Evolutionary conservation across 2,113 vertebrate genomes (phyloP).

Genomic region (Hoplias malabaricus): DNA sequence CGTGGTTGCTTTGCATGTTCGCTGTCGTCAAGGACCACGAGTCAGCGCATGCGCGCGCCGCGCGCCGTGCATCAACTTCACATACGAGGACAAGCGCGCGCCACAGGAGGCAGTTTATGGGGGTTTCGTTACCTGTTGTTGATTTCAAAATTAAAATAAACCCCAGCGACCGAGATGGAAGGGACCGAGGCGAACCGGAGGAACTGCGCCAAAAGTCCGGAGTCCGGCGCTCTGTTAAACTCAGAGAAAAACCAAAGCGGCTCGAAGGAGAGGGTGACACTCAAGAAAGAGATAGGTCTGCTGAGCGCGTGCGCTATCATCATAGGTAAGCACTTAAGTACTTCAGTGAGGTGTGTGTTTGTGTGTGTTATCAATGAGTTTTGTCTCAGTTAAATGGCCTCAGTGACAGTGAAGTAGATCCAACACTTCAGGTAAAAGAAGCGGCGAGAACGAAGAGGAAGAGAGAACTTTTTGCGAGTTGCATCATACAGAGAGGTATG

Average conservation of each 20-base stretch:
- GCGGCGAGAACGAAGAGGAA: not conserved
- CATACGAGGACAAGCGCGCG: conserved; percentile 52
- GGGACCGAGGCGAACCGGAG: conserved; percentile 61
- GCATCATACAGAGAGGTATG: no score
- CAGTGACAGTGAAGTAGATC: not conserved
- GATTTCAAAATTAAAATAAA: not conserved
- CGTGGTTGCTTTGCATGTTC: not conserved
- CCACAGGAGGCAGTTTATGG: conserved; percentile 32
- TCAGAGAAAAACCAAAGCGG: conserved; percentile 56
- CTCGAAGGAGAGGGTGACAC: conserved; percentile 73
- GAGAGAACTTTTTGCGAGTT: not conserved
- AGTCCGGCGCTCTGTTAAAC: conserved; percentile 58
- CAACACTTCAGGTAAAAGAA: not conserved
- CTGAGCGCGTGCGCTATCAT: conserved; percentile 89
- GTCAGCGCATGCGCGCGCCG: conserved; percentile 56
- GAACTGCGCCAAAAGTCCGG: conserved; percentile 50
- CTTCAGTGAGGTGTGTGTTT: not conserved
- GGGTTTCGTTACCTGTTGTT: not conserved
- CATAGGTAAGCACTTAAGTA: conserved; percentile 74
- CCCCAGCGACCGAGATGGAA: conserved; percentile 60
- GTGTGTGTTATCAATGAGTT: not conserved
- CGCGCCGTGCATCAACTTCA: conserved; percentile 43
- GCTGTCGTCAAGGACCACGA: not conserved
- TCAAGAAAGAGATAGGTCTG: conserved; percentile 88
- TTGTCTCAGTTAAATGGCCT: not conserved